Percentiles rank a stretch among this genome's conserved stretches.
Evolutionary conservation across 2,113 vertebrate genomes (phyloP).

Genomic region (Balaeniceps rex): DNA sequence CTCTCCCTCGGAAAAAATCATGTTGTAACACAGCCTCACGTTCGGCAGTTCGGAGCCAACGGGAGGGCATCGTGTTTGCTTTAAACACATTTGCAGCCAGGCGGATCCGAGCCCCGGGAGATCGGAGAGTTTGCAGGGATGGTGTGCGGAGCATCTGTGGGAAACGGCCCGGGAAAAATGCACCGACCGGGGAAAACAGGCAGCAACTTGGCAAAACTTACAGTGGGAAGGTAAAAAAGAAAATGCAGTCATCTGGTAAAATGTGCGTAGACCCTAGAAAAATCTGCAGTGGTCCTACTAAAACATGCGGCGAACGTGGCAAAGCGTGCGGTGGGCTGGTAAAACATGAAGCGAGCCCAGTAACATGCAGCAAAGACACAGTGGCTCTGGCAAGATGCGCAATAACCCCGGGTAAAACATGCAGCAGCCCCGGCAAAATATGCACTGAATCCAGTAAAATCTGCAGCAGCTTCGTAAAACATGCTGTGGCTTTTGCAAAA

Average conservation of each 20-base stretch:
- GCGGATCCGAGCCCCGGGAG: background rate
- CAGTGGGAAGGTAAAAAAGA: background rate
- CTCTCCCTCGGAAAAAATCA: background rate
- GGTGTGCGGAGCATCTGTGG: accelerated
- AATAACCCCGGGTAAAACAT: background rate
- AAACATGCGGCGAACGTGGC: too few relatives aligned
- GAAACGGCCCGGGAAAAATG: accelerated
- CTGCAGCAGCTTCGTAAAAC: background rate
- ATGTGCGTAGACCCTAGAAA: background rate
- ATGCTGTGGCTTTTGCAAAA: background rate
- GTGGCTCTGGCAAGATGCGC: background rate
- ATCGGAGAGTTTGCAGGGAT: background rate
- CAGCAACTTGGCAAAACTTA: background rate
- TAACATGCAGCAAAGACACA: accelerated
- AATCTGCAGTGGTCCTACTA: background rate
- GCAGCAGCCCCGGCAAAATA: background rate
- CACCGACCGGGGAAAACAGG: accelerated
- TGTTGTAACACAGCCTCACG: background rate
- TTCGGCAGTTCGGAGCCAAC: accelerated
- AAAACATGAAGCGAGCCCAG: background rate
- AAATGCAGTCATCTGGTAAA: background rate
- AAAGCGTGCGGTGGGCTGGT: background rate
- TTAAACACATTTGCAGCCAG: accelerated
- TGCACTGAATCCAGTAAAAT: background rate
- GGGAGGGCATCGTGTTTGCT: background rate